Base-by-base conservation (phyloP, 2,888 invertebrate species). In the Acronicta leporina region DNA sequence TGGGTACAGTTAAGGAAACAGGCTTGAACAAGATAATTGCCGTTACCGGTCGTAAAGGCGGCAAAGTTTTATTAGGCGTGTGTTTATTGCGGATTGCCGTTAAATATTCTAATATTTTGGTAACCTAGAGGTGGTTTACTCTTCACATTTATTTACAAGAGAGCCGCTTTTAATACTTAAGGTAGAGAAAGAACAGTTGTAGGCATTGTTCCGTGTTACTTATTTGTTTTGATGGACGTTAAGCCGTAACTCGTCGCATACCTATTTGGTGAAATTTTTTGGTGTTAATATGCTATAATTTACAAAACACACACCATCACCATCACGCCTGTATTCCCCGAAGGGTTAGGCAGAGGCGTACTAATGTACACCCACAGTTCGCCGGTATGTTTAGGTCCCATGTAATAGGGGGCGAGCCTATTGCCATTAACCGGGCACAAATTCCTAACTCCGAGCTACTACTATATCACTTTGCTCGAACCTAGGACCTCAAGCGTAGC, bases 101-200 rank as follows among this genome's bases (percentile, higher is more conserved):
- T 78, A 77, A 77, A 68, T 77, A 75, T 71, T 71, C 63, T 70
- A 70, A 75, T 75, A 68, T 76, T 76, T 75, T 53, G 38, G 54
- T 47, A 56, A 57, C 44, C 47, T 55, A 49, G 56, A 35, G 47
- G 41, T 57, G 56, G 20, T 42, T 54, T 38, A 38, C 38, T 35
- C 46, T 42, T 53, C 43, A 49, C 38, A 27, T 51, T 54, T 46
- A 35, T n/a, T 55, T 35, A 46, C 48, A 43, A 64, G 27, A 67
- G 65, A 44, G 66, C 48, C 40, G 57, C 51, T 64, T 56, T 33
- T 38, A 46, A 42, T 52, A n/a, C 51, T 16, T 47, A 10, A 35
- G 16, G 15, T 41, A n/a, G 42, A 44, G 1, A 30, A 13, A 30
- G 30, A n/a, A 44, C 44, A 25, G 25, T 16, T 44, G 5, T 38